phyloP scores from a whole-genome alignment of 2,888 invertebrate species.

The Pheosia gnoma region DNA sequence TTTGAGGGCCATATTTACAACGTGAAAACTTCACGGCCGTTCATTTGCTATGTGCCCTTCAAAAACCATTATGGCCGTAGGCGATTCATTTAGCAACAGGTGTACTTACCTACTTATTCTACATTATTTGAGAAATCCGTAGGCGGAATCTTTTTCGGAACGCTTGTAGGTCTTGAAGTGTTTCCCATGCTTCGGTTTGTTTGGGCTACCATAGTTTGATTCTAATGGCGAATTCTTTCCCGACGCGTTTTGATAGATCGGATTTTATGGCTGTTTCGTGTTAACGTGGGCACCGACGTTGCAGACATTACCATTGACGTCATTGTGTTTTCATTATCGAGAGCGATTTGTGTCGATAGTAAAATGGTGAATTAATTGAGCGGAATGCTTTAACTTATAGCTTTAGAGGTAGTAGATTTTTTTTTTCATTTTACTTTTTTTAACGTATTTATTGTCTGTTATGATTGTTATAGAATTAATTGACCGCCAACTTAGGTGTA shows the following conservation, averaged over 20 bases:
- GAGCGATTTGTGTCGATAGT: neutral
- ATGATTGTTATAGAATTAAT: too few relatives aligned
- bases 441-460: too few relatives aligned
- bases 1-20: conserved; percentile 8
- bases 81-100: conserved; percentile 17
- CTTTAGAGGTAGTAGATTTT: neutral
- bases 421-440: too few relatives aligned
- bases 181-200: conserved; percentile 8
- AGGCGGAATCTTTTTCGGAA: neutral
- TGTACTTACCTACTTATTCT: neutral
- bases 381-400: neutral
- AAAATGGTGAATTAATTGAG: conserved; percentile 1
- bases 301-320: conserved; percentile 9
- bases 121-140: neutral
- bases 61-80: conserved; percentile 11
- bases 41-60: conserved; percentile 9
- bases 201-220: conserved; percentile 11
- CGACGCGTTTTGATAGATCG: conserved; percentile 13
- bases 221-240: conserved; percentile 11
- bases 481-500: too few relatives aligned
- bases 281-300: conserved; percentile 16
- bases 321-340: neutral
- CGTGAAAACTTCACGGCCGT: conserved; percentile 7
- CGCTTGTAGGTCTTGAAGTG: neutral
- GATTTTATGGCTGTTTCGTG: conserved; percentile 25